Evolutionary conservation across 2,888 invertebrate genomes (phyloP).

Genomic region (Caenorhabditis virilis): DNA sequence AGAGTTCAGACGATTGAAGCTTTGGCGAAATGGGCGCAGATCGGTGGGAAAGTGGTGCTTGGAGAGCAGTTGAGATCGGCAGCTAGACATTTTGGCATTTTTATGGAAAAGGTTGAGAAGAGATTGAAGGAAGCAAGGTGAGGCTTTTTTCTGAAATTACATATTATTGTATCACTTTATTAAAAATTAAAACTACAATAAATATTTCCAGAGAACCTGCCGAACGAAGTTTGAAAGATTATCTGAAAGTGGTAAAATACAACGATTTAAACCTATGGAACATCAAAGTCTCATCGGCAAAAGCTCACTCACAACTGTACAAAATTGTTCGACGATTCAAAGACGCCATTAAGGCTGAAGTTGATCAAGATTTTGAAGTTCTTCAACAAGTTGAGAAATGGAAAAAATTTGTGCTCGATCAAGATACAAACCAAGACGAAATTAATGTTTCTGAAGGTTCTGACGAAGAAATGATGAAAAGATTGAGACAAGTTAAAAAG

Average conservation of each 20-base stretch:
- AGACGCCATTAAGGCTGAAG: conserved; percentile 51
- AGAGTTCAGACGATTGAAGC: conserved; percentile 79
- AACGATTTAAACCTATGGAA: conserved; percentile 92
- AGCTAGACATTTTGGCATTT: conserved; percentile 83
- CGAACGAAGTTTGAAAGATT: conserved; percentile 85
- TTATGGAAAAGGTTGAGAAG: conserved; percentile 69
- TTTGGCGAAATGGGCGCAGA: conserved; percentile 32
- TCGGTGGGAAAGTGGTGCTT: conserved; percentile 16
- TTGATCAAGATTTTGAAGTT: conserved; percentile 39
- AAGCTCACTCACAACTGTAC: conserved; percentile 71
- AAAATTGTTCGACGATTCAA: conserved; percentile 77
- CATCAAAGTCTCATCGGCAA: conserved; percentile 79
- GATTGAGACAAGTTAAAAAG: conserved; percentile 11
- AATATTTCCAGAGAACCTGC: conserved; percentile 78
- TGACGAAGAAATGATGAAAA: conserved; percentile 7
- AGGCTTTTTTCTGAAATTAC: conserved; percentile 73
- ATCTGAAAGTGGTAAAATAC: conserved; percentile 92
- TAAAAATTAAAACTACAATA: conserved; percentile 47
- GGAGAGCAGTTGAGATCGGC: conserved; percentile 70
- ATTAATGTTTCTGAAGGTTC: background rate
- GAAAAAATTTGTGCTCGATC: conserved; percentile 19
- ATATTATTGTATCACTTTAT: conserved; percentile 81
- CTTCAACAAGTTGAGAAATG: conserved; percentile 41
- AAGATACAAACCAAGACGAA: background rate
- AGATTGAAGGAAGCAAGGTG: conserved; percentile 73